A percentile compares a stretch with the other conserved stretches of the same genome.
Conservation (phyloP, 2,888 invertebrate species). For the Pachycephus smyrnensis region DNA sequence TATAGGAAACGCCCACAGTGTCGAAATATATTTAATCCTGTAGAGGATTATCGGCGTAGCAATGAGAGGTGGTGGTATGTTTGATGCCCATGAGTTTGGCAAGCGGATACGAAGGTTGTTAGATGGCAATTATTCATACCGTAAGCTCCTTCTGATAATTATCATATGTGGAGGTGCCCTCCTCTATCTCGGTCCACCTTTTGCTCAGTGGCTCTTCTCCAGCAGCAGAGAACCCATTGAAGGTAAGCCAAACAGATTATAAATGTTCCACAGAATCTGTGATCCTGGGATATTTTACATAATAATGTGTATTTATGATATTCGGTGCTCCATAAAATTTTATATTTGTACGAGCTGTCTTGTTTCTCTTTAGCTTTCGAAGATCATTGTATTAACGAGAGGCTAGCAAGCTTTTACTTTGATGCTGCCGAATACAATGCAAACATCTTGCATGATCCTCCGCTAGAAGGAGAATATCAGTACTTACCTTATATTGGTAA, state of each 20-base stretch:
- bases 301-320: background rate
- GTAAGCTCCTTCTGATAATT: constrained; percentile 53
- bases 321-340: background rate
- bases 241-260: constrained; percentile 44
- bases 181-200: constrained; percentile 75
- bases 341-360: background rate
- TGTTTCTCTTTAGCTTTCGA: constrained; percentile 62
- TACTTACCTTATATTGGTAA: constrained; percentile 83
- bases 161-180: constrained; percentile 64
- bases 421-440: constrained; percentile 77
- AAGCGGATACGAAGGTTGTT: constrained; percentile 54
- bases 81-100: constrained; percentile 54
- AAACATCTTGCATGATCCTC: constrained; percentile 73
- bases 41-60: background rate
- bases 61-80: constrained; percentile 52
- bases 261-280: background rate
- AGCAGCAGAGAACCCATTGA: constrained; percentile 66
- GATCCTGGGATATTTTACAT: background rate
- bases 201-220: constrained; percentile 74
- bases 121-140: constrained; percentile 58
- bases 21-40: background rate
- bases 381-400: constrained; percentile 76
- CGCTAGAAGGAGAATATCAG: constrained; percentile 70
- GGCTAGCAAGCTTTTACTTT: constrained; percentile 73
- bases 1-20: constrained; percentile 1